Evolutionary conservation across 2,888 invertebrate genomes (phyloP), one percentile per base, ranked within the genome.

Genomic region (Oasisia sp.): DNA sequence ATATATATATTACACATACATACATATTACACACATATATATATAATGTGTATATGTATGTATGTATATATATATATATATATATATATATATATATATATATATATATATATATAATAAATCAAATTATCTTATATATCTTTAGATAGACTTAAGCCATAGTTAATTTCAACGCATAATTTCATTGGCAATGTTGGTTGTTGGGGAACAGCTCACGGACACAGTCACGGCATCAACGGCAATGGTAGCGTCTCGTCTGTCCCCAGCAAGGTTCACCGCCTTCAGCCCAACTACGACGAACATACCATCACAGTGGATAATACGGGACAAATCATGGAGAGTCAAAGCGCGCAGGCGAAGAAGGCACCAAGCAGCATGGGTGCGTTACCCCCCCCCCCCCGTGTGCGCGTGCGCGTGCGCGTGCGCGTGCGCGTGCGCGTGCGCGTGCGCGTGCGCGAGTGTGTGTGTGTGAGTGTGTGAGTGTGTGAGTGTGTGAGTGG

Each of bases 321-420:
- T n/a, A 7, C 7, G 7, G 27, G 92, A 44, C 92, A 94, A 89
- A 95, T 95, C 93, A 95, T 95, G 58, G 95, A 96, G 92, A 93
- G 94, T 92, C 95, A 95, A 92, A 27, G 74, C 74, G 74, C 1
- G 7, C 27, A 74, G 19, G 74, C n/a, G n/a, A 74, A 7, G 74
- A 19, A 74, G 8, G 27, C 7, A 74, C 27, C 74, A 74, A 27
- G 27, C 19, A 27, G 27, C 19, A 74, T 74, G 19, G 74, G 74
- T 74, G 14, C 74, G 74, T 74, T 74, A 4, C 19, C 74, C 19
- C 38, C 3, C 19, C 0, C 19, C 74, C 19, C 38, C 3, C 19
- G 19, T 74, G 74, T 27, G 74, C 27, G 27, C 27, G 74, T 74
- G 74, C 27, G 27, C 7, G 74, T 0, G 58, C 19, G 58, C 19